Conservation (phyloP, 92 coral and sea anemone genomes). For the Umimayanthus kanabou region DNA sequence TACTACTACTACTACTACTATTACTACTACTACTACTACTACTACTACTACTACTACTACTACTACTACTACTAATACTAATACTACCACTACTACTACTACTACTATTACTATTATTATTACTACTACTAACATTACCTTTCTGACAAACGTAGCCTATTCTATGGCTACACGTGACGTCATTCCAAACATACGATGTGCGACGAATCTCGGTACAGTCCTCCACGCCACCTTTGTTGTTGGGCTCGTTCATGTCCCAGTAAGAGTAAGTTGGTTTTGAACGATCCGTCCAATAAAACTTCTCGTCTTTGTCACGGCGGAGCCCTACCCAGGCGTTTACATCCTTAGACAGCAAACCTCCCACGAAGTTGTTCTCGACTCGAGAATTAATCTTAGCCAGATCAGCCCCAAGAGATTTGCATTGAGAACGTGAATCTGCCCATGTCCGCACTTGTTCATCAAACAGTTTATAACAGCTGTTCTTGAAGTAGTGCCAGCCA, state of each 20-base stretch:
- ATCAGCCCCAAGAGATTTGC: constrained; percentile 1
- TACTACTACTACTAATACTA: too few relatives aligned
- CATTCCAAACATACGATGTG: background rate
- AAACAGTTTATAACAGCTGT: background rate
- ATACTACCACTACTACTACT: too few relatives aligned
- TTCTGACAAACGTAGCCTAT: background rate
- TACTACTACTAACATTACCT: background rate
- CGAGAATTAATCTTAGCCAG: constrained; percentile 4
- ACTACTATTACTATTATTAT: too few relatives aligned
- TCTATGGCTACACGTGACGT: background rate
- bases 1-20: too few relatives aligned
- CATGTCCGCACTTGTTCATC: background rate
- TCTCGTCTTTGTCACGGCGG: background rate
- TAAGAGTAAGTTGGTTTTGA: background rate
- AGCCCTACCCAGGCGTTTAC: constrained; percentile 18
- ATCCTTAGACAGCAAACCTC: background rate
- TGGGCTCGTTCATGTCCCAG: background rate
- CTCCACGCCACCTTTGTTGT: background rate
- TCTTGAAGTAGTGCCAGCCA: constrained; percentile 9
- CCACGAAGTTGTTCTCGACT: constrained; percentile 9
- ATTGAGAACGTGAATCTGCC: background rate
- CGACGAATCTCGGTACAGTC: constrained; percentile 1
- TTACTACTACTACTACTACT: too few relatives aligned
- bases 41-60: too few relatives aligned
- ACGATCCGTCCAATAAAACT: constrained; percentile 25